Percentiles rank a stretch among this genome's conserved stretches.
Conservation (phyloP, 1,140 invertebrate genomes). For the Acyrthosiphon pisum region DNA sequence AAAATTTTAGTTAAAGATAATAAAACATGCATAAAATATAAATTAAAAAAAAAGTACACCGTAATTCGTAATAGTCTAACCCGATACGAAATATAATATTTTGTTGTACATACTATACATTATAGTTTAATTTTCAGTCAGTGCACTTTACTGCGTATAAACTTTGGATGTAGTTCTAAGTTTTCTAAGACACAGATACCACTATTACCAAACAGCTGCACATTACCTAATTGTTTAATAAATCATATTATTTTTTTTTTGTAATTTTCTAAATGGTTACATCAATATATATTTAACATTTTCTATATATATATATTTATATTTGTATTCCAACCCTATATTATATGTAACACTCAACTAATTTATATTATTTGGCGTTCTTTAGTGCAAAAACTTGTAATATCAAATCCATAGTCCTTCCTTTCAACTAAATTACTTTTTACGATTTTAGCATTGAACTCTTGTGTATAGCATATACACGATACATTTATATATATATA, state of each 20-base stretch:
- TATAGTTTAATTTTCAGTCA: background rate
- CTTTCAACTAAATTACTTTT: constrained; percentile 41
- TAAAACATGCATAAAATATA: too few relatives aligned
- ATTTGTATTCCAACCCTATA: background rate
- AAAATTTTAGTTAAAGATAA: too few relatives aligned
- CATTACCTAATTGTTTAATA: background rate
- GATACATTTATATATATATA: background rate
- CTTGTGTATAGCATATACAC: background rate
- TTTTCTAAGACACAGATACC: background rate
- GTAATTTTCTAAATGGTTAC: constrained; percentile 15
- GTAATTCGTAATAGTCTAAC: too few relatives aligned
- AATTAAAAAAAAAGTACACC: too few relatives aligned
- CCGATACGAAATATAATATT: too few relatives aligned
- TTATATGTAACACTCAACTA: background rate
- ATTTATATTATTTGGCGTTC: background rate
- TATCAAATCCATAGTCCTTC: background rate
- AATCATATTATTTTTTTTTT: background rate
- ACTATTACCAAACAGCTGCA: background rate
- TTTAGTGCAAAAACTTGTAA: constrained; percentile 44
- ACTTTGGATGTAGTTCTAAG: background rate
- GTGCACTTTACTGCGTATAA: background rate
- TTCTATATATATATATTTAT: background rate
- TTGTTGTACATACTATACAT: too few relatives aligned
- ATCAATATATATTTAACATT: background rate
- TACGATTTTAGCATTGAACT: background rate